A percentile compares a stretch with the other conserved stretches of the same genome.
These are phyloP conservation scores for Drosophila parthenogenetica DNA, from an alignment of 2,888 invertebrate genomes.

Conservation along the genomic window DNA sequence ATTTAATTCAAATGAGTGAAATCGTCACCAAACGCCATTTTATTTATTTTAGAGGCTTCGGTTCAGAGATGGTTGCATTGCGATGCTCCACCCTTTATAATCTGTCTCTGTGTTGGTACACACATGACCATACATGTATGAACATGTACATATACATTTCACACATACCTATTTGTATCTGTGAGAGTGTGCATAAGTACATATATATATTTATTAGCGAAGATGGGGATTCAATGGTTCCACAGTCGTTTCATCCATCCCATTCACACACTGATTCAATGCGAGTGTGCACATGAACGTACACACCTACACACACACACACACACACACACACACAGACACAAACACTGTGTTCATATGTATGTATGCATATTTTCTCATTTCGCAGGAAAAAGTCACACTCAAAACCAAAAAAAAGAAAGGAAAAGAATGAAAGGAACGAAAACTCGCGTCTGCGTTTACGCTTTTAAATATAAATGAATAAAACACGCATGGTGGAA, in stretches of 20 bases:
- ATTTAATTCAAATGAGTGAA: slow-evolving; percentile 3
- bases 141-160: background rate
- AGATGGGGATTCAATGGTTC: slow-evolving; percentile 19
- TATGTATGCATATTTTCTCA: slow-evolving; percentile 36
- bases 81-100: slow-evolving; percentile 58
- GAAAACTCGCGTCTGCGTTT: slow-evolving; percentile 74
- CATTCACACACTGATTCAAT: slow-evolving; percentile 33
- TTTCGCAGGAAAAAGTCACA: slow-evolving; percentile 65
- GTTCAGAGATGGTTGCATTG: slow-evolving; percentile 15
- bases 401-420: slow-evolving; percentile 38
- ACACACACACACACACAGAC: background rate
- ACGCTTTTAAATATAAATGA: slow-evolving; percentile 76
- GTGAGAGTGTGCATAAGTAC: slow-evolving; percentile 3
- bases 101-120: background rate
- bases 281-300: slow-evolving; percentile 1
- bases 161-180: background rate
- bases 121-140: background rate
- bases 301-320: background rate
- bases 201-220: slow-evolving; percentile 45
- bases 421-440: slow-evolving; percentile 33
- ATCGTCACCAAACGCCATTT: slow-evolving; percentile 51
- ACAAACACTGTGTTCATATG: slow-evolving; percentile 5
- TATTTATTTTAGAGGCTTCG: slow-evolving; percentile 30
- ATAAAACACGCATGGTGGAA: slow-evolving; percentile 62
- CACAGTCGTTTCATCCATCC: slow-evolving; percentile 32